Evolutionary conservation across 2,888 invertebrate genomes (phyloP).

Genomic region (Actias luna): DNA sequence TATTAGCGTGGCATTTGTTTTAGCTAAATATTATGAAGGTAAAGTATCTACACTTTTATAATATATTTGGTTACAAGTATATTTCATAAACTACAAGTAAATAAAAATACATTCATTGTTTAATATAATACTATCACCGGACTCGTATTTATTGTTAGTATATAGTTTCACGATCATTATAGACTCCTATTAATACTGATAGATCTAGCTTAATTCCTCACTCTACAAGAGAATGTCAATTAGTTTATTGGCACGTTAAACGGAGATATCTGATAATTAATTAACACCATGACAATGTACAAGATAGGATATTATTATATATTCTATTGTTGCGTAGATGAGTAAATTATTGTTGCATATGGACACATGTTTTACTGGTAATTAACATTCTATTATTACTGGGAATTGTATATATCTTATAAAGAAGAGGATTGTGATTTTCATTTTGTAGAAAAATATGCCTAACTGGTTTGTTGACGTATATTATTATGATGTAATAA

Average conservation of each 20-base stretch:
- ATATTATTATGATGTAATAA: too few relatives aligned
- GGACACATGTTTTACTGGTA: neutral
- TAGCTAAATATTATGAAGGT: too few relatives aligned
- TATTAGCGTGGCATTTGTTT: too few relatives aligned
- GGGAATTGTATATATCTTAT: neutral
- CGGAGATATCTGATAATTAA: conserved; percentile 10
- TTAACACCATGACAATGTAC: conserved; percentile 8
- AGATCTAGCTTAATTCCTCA: conserved; percentile 16
- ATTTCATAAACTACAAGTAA: too few relatives aligned
- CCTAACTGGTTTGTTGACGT: too few relatives aligned
- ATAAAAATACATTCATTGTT: neutral
- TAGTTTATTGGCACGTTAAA: conserved; percentile 14
- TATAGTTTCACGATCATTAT: conserved; percentile 11
- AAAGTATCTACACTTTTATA: too few relatives aligned
- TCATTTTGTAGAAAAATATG: too few relatives aligned
- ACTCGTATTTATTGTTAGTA: neutral
- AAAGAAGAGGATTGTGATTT: too few relatives aligned
- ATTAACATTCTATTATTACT: neutral
- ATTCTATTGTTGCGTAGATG: conserved; percentile 1
- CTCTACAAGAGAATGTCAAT: conserved; percentile 15
- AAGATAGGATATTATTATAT: neutral
- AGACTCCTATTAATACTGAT: conserved; percentile 11
- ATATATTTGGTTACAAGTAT: too few relatives aligned
- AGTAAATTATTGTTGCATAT: neutral
- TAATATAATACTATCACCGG: neutral